Base-by-base conservation (phyloP, 2,113 vertebrate species). In the Anser cygnoides region DNA sequence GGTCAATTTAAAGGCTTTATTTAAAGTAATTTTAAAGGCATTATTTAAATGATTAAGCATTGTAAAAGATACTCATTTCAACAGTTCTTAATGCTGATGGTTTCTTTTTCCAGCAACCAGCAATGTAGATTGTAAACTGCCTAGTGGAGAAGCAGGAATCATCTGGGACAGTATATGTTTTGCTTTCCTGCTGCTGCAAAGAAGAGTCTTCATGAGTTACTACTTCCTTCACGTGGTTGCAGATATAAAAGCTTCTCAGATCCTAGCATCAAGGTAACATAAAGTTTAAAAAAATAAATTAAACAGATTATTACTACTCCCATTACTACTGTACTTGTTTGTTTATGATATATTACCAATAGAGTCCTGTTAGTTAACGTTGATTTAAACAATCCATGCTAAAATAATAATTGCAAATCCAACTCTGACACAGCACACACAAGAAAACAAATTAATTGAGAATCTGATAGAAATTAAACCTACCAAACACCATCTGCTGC, bases 101-200 rank as follows among this genome's bases (percentile, higher is more conserved):
- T 89, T 66, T 83, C 35, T 92, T 91, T 66, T 89, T 43, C 21
- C 96, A 99, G 98, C 99, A 57, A 96, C 97, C 9, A 90, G 96
- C 70, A 93, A 98, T 83, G 39, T 78, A 49, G 97, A 98, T 13
- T 99, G 99, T 89, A 99, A 98, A 41, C 97, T 99, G 59, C 99
- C 99, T 55, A 99, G 97, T 15, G 98, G 99, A 68, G 99, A 99
- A 96, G 99, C 99, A 7, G 99, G 99, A 21, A 99, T 99, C 94
- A 99, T 99, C 95, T 99, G 99, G 99, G 99, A 99, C 98, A 99
- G 99, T 87, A 99, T 99, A 97, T 99, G 99, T 96, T 99, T 99
- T 74, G 99, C 98, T 70, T 99, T 99, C 97, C 98, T 99, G 37
- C 97, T 99, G 93, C 98, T 99, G 70, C 99, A 99, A 98, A 98